Conservation (phyloP, 2,113 vertebrate species). For the Pseudorectes ferrugineus region DNA sequence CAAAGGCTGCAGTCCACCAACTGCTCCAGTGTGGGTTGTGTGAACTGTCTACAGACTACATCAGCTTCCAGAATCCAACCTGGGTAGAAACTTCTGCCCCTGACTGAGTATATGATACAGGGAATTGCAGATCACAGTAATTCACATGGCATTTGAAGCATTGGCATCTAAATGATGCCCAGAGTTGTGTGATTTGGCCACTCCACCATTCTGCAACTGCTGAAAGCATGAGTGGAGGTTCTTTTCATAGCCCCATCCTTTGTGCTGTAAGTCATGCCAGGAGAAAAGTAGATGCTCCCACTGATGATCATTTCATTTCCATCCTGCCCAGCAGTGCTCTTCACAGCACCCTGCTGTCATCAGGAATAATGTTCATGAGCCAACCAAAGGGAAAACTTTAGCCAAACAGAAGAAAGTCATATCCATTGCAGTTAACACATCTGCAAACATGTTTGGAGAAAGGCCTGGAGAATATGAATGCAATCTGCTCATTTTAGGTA, state of each 20-base stretch:
- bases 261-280: not conserved
- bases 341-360: conserved; percentile 7
- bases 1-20: not conserved
- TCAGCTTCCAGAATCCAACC: not conserved
- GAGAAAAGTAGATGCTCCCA: not conserved
- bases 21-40: not conserved
- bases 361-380: conserved; percentile 15
- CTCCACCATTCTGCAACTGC: not conserved
- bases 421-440: conserved; percentile 29
- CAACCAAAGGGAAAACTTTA: not conserved
- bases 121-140: not conserved
- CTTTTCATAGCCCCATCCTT: not conserved
- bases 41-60: not conserved
- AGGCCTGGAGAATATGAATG: not conserved
- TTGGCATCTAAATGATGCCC: not conserved
- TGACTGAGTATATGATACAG: not conserved
- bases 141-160: not conserved
- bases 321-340: not conserved
- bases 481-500: conserved; percentile 12
- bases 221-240: not conserved
- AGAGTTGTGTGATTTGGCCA: not conserved
- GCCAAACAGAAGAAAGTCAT: not conserved
- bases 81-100: not conserved
- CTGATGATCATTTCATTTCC: not conserved
- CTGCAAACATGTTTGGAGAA: conserved; percentile 26